Evolutionary conservation across 2,113 vertebrate genomes (phyloP), one percentile per base, ranked within the genome.

Genomic region (Nannospalax galili): DNA sequence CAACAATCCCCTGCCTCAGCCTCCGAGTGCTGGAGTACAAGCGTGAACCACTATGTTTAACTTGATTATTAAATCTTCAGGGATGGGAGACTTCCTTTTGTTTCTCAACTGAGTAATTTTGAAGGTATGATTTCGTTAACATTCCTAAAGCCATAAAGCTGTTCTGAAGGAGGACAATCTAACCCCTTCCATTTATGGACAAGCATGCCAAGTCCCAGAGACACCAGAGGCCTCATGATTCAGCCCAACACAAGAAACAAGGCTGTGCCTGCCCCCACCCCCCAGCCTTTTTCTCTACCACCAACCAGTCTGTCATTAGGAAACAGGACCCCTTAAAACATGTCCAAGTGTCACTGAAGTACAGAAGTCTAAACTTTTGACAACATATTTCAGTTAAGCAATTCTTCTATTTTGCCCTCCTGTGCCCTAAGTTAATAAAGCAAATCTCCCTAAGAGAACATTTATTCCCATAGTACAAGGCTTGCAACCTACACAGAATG

Each of bases 381-480:
- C 78, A 87, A 65, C 65, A 81, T 90, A 78, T 62, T 87, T 67
- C 82, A 42, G 67, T 90, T 88, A 91, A 94, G 73, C 95, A 87
- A 91, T 93, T 96, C 70, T 94, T 89, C 85, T 62, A 88, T 94
- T 94, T 97, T 88, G 81, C 84, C 52, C 81, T 95, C 69, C 79
- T 93, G 92, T 91, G 90, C 85, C 56, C 91, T 96, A 88, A 95
- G 94, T 97, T 97, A 98, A 97, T 97, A 97, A 95, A 96, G 91
- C 91, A 97, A 96, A 96, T 87, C 80, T 88, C 89, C 87, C 80
- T 73, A 17, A 94, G 94, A 96, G 97, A 93, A 93, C 48, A 87
- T 95, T 97, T 96, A 92, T 95, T 95, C 88, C 67, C 91, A 14
- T 65, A 96, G 77, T 84, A 86, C 48, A 84, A 94, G 84, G 74